Percentiles rank a stretch among this genome's conserved stretches.
These are phyloP conservation scores for Netelia inedita DNA, from an alignment of 2,888 invertebrate genomes.

Conservation along the genomic window DNA sequence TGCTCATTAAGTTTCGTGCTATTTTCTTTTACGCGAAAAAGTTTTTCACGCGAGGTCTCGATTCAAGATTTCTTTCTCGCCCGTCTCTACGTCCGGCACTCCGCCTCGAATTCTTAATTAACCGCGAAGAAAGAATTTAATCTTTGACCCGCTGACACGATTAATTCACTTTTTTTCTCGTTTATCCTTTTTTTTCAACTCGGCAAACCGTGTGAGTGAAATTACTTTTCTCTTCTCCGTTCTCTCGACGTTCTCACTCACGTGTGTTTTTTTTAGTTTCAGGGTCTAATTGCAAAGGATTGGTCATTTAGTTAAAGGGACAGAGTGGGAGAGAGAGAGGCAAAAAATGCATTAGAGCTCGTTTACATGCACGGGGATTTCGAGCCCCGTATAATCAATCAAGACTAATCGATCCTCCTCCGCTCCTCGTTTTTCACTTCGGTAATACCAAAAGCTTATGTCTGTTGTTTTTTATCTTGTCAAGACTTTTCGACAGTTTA, in stretches of 20 bases:
- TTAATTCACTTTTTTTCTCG: conserved; percentile 35
- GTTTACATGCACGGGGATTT: conserved; percentile 49
- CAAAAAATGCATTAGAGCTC: conserved; percentile 23
- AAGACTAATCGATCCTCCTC: conserved; percentile 60
- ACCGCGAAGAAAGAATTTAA: neutral
- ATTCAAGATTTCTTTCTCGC: neutral
- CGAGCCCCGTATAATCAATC: conserved; percentile 53
- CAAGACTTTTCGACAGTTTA: conserved; percentile 7
- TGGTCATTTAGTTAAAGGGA: conserved; percentile 24
- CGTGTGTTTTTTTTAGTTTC: neutral
- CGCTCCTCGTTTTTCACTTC: conserved; percentile 54
- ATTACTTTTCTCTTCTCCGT: conserved; percentile 26
- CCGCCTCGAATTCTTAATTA: conserved; percentile 26
- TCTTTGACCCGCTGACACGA: conserved; percentile 19
- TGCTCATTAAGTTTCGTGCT: neutral
- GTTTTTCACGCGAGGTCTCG: neutral
- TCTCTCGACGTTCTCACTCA: neutral
- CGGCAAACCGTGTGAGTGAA: neutral
- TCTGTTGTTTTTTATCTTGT: neutral
- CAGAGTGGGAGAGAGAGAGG: conserved; percentile 17
- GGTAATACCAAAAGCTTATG: neutral
- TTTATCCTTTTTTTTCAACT: no score
- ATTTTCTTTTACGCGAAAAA: neutral
- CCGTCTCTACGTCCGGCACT: neutral
- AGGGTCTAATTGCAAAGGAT: conserved; percentile 46